phyloP scores from a whole-genome alignment of 1,140 invertebrate species.

The Hyposmocoma kahamanoa region DNA sequence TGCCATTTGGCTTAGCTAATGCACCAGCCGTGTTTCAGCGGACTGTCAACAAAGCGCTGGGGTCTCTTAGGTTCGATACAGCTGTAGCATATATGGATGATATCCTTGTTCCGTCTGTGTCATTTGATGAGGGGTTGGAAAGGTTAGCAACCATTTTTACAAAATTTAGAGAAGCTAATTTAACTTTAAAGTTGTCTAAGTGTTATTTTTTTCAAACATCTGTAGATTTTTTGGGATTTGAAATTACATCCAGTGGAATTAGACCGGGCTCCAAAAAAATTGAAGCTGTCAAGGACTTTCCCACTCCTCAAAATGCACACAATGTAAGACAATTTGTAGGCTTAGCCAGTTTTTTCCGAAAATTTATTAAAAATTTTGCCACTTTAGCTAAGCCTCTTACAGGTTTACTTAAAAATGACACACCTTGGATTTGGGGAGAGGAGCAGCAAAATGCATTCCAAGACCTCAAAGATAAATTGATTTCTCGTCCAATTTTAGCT shows the following conservation, averaged over 20 bases:
- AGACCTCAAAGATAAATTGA: constrained; percentile 1
- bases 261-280: constrained; percentile 19
- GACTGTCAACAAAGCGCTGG: constrained; percentile 24
- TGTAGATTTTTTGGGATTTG: constrained; percentile 27
- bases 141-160: constrained; percentile 26
- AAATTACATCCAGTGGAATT: constrained; percentile 17
- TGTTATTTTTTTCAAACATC: constrained; percentile 27
- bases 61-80: constrained; percentile 7
- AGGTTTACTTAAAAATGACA: constrained; percentile 11
- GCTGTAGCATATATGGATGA: constrained; percentile 37
- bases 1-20: constrained; percentile 33
- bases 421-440: constrained; percentile 3
- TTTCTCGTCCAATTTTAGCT: constrained; percentile 6
- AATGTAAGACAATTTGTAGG: constrained; percentile 51
- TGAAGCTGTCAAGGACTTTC: constrained; percentile 20
- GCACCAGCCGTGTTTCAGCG: constrained; percentile 31
- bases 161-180: constrained; percentile 12
- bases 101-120: constrained; percentile 33
- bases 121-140: constrained; percentile 1
- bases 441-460: constrained; percentile 6
- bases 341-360: constrained; percentile 33
- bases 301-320: constrained; percentile 26
- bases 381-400: constrained; percentile 20
- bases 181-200: constrained; percentile 32
- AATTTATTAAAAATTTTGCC: constrained; percentile 31